These are phyloP conservation scores for Phengaris alcon DNA, from an alignment of 2,888 invertebrate genomes.

Conservation along the genomic window DNA sequence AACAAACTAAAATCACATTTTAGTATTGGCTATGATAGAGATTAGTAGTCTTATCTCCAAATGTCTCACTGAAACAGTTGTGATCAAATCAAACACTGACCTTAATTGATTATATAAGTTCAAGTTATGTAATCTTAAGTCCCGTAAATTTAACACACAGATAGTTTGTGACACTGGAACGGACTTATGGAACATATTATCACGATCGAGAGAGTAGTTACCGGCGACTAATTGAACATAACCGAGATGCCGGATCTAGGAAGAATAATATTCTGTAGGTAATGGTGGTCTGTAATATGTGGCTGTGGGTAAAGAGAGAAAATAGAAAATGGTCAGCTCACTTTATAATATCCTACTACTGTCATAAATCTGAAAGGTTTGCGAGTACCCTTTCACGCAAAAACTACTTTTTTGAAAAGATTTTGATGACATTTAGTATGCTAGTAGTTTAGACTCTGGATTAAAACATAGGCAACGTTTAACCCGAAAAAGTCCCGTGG, in stretches of 20 bases:
- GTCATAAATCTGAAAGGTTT: no score
- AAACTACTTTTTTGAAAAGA: no score
- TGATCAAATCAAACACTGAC: slow-evolving; percentile 12
- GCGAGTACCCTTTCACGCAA: no score
- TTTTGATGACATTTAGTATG: no score
- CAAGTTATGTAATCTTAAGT: slow-evolving; percentile 2
- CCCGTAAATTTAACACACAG: slow-evolving; percentile 15
- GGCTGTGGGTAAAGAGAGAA: neutral
- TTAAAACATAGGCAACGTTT: no score
- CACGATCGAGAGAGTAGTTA: slow-evolving; percentile 25
- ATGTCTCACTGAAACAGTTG: neutral
- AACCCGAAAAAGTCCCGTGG: no score
- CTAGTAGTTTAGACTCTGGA: no score
- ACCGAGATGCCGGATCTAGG: slow-evolving; percentile 16
- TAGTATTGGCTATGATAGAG: neutral
- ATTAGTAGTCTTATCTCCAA: neutral
- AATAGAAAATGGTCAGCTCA: neutral
- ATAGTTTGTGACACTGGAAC: slow-evolving; percentile 17
- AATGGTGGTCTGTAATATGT: neutral
- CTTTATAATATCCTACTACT: neutral
- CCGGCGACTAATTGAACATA: slow-evolving; percentile 20
- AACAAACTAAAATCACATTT: neutral
- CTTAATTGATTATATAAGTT: slow-evolving; percentile 12
- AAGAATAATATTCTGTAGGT: slow-evolving; percentile 11
- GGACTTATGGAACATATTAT: slow-evolving; percentile 24